A percentile compares a stretch with the other conserved stretches of the same genome.
Evolutionary conservation across 2,888 invertebrate species (phyloP).

Genomic region (Mythimna loreyi): DNA sequence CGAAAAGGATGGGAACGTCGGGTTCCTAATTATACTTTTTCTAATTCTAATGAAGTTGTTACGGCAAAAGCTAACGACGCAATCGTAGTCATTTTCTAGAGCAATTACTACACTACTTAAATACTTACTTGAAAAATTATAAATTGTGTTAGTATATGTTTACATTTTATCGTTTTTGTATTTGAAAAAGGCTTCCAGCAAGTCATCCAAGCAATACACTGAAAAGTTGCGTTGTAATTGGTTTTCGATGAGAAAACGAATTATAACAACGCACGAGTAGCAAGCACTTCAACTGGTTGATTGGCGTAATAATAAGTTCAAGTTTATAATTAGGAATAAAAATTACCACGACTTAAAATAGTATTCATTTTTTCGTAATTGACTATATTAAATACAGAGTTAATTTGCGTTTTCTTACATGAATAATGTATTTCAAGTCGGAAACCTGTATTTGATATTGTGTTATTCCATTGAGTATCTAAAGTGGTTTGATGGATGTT

Average conservation of each 20-base stretch:
- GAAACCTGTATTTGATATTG: slow-evolving; percentile 34
- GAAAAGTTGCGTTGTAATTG: slow-evolving; percentile 75
- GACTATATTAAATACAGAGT: slow-evolving; percentile 18
- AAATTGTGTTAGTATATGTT: too few species aligned
- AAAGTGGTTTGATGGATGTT: slow-evolving; percentile 49
- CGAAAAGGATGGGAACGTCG: slow-evolving; percentile 44
- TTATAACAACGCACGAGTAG: slow-evolving; percentile 44
- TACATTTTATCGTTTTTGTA: slow-evolving; percentile 14
- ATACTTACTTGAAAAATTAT: slow-evolving; percentile 14
- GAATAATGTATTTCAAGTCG: slow-evolving; percentile 29
- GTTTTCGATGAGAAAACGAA: slow-evolving; percentile 71
- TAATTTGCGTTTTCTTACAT: slow-evolving; percentile 40
- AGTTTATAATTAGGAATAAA: slow-evolving; percentile 52
- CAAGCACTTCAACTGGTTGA: slow-evolving; percentile 39
- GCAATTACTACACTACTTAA: slow-evolving; percentile 10
- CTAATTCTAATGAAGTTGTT: slow-evolving; percentile 63
- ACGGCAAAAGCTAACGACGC: slow-evolving; percentile 62
- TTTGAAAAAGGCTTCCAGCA: slow-evolving; percentile 67
- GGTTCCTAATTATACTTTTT: slow-evolving; percentile 51
- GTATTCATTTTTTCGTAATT: slow-evolving; percentile 31
- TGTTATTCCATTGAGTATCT: slow-evolving; percentile 23
- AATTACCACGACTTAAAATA: slow-evolving; percentile 38
- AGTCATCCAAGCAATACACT: slow-evolving; percentile 77
- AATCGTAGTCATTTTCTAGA: slow-evolving; percentile 56
- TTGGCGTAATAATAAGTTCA: slow-evolving; percentile 57